Base-by-base conservation (phyloP, 2,797 vertebrate species). In the Danio choprae region DNA sequence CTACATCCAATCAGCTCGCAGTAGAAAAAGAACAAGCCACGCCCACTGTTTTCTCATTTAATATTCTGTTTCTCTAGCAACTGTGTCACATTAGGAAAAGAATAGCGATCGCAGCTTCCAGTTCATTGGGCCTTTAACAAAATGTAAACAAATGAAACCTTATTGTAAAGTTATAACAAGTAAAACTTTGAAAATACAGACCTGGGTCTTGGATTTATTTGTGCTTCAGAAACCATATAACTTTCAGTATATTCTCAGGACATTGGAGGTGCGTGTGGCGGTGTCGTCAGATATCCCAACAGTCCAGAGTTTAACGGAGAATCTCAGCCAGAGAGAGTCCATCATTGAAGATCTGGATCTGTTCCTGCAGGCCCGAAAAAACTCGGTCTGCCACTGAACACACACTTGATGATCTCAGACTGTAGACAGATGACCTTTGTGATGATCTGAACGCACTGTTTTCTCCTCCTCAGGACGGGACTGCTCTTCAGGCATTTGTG, bases 401-500 rank as follows among this genome's bases (percentile, higher is more conserved):
- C 18, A 38, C n/a, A 11, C 20, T 20, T n/a, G 20, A 29, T 53
- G 6, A 4, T 48, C 53, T 36, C 56, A 20, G 8, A 43, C n/a
- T 0, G 2, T 46, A 0, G 2, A 20, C 38, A 43, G 41, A 40
- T 62, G n/a, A n/a, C n/a, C n/a, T n/a, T n/a, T n/a, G n/a, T n/a
- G n/a, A n/a, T n/a, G 4, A 5, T 44, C 40, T 58, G 36, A 58
- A 18, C 12, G n/a, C n/a, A 4, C 9, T 15, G 20, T 65, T n/a
- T 18, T 72, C 44, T 48, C 55, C 1, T 41, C 68, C 44, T 20
- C 87, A 99, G 97, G 93, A 92, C 2, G 94, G 93, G 16, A 93
- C 89, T 10, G 85, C 85, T 9, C 74, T 97, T 44, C 93, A 96
- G 86, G 95, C 91, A 63, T 98, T 97, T 20, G 86, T 98, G 75